phyloP scores from a whole-genome alignment of 2,797 vertebrate genomes.

The Myiothlypis coronata region DNA sequence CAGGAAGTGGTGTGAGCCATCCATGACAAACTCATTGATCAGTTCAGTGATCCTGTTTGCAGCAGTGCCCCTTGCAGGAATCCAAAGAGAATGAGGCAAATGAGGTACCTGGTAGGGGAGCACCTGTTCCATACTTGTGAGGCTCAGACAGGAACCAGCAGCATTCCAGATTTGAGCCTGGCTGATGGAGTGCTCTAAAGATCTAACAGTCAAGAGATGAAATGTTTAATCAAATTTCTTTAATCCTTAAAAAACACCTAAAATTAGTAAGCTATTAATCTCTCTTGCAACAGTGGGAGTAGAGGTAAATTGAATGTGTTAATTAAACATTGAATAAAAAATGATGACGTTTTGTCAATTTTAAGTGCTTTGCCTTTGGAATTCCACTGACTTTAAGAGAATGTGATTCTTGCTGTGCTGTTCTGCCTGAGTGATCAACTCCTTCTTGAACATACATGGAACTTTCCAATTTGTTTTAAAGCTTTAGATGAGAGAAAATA shows the following conservation, averaged over 20 bases:
- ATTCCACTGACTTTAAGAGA: background rate
- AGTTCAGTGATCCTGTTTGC: background rate
- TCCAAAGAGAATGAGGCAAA: background rate
- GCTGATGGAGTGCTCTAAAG: background rate
- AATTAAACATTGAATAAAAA: constrained; percentile 33
- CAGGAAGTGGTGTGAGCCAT: background rate
- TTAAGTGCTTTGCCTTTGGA: constrained; percentile 25
- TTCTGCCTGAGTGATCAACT: background rate
- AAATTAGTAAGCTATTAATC: background rate
- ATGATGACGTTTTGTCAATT: background rate
- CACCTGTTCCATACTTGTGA: background rate
- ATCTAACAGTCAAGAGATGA: background rate
- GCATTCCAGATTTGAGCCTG: background rate
- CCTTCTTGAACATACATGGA: background rate
- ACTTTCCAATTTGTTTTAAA: background rate
- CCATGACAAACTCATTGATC: background rate
- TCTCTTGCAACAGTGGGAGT: background rate
- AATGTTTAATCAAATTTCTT: background rate
- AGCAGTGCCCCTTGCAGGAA: background rate
- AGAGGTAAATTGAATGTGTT: background rate
- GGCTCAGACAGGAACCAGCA: background rate
- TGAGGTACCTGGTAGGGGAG: background rate
- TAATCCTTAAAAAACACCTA: background rate
- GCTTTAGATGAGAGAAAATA: background rate
- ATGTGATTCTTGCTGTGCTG: background rate